Conservation (phyloP, 1,140 invertebrate genomes). For the Holotrichia oblita region DNA sequence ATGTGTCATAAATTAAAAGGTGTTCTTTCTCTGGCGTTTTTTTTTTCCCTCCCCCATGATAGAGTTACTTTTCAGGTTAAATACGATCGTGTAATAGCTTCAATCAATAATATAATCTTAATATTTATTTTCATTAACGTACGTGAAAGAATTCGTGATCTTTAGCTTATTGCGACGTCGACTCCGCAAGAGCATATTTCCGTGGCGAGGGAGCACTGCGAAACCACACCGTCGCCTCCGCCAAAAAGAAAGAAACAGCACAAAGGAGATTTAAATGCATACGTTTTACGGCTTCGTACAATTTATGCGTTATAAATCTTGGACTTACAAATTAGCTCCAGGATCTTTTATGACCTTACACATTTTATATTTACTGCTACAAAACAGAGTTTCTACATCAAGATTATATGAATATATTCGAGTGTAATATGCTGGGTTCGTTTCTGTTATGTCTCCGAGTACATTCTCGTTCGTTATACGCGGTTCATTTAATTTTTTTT, state of each 20-base stretch:
- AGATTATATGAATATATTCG: neutral
- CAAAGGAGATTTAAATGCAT: slow-evolving; percentile 12
- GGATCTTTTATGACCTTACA: slow-evolving; percentile 20
- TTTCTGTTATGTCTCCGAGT: too few relatives aligned
- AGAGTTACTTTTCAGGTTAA: too few relatives aligned
- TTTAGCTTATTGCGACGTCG: neutral
- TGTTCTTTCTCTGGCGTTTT: neutral
- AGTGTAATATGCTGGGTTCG: neutral
- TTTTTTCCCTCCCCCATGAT: too few relatives aligned
- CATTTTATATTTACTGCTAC: neutral
- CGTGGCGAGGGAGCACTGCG: neutral
- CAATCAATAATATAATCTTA: too few relatives aligned
- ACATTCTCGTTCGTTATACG: too few relatives aligned
- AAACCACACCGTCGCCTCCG: neutral
- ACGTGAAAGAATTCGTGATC: too few relatives aligned
- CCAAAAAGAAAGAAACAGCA: neutral
- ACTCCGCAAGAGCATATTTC: neutral
- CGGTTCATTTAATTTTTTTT: too few relatives aligned
- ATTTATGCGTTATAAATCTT: slow-evolving; percentile 21
- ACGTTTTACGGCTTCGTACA: slow-evolving; percentile 15
- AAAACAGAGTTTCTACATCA: neutral
- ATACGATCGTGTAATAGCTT: too few relatives aligned
- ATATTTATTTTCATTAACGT: too few relatives aligned
- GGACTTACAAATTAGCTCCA: neutral
- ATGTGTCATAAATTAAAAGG: slow-evolving; percentile 26